Evolutionary conservation across 92 coral and sea anemone species (phyloP).

Genomic region (Paragorgia papillata): DNA sequence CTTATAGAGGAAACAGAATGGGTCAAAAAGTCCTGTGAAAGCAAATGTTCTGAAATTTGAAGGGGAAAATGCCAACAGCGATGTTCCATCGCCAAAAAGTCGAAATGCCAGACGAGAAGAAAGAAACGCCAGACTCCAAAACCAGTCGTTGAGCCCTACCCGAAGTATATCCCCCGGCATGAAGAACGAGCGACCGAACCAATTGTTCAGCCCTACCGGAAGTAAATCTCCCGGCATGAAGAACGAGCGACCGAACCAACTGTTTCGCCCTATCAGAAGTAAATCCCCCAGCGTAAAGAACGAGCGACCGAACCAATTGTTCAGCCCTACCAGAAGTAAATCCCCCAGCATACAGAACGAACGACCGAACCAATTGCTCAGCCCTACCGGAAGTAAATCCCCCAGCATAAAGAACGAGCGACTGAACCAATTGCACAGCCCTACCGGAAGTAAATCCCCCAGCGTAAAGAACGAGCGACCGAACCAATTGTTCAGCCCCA

Average conservation of each 20-base stretch:
- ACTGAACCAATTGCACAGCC: too few relatives aligned
- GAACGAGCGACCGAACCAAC: not conserved
- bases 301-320: not conserved
- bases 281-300: not conserved
- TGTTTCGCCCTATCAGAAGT: not conserved
- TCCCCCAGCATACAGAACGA: not conserved
- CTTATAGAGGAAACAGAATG: conserved; percentile 24
- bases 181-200: not conserved
- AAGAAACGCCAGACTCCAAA: not conserved
- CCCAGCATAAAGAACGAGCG: not conserved
- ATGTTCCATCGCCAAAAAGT: not conserved
- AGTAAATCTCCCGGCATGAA: conserved; percentile 18
- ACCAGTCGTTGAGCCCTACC: not conserved
- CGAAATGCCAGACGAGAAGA: not conserved
- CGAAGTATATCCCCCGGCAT: conserved; percentile 9
- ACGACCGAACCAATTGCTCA: not conserved
- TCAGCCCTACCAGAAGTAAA: conserved; percentile 2
- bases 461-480: too few relatives aligned
- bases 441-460: too few relatives aligned
- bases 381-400: conserved; percentile 15
- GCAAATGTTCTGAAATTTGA: conserved; percentile 17
- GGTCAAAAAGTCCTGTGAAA: conserved; percentile 32
- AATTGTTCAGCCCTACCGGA: not conserved
- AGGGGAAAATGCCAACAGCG: conserved; percentile 14
- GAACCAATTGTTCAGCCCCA: too few relatives aligned